Base-by-base conservation (phyloP, 1,140 invertebrate genomes). In the Lineus longissimus region DNA sequence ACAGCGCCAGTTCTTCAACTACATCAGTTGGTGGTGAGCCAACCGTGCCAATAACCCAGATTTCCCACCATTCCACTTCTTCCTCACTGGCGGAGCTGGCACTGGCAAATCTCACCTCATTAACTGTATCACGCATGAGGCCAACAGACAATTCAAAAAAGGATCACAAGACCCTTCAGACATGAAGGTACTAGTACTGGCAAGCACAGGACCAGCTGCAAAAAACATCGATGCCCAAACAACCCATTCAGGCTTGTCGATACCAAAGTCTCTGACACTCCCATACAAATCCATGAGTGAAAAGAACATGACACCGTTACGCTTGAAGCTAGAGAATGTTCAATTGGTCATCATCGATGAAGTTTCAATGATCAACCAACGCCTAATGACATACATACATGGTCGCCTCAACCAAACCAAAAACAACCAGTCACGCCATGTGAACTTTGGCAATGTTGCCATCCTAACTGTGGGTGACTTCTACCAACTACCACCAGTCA, bases 71-170 rank as follows among this genome's bases (percentile, higher is more conserved):
- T 65, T 70, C n/a, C 59, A 59, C 25, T 51, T 70, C 6, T 70
- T 70, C 54, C 29, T 70, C 2, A 61, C 63, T 23, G 66, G 69
- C 7, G 69, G 69, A 54, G 69, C 66, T 19, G 69, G 66, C 1
- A 68, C 66, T 40, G 69, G 69, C 25, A 70, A 70, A 45, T 63
- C 64, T 15, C 59, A 66, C 45, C 22, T 66, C 4, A 64, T 69
- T 59, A 25, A 40, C 4, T 63, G 56, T 17, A 55, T 70, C 30
- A 64, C 55, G 25, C 36, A 63, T 43, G 60, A 62, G 15, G 63
- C 62, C 19, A 23, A 47, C 4, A 59, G 63, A 61, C 62, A 27
- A 22, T 43, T 68, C 54, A 56, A 51, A 29, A 15, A 43, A 17
- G 58, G 19, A 29, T 7, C 7, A 6, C 7, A 57, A 57, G 6